A percentile compares a stretch with the other conserved stretches of the same genome.
phyloP scores from a whole-genome alignment of 1,140 invertebrate species.

The Fopius arisanus region DNA sequence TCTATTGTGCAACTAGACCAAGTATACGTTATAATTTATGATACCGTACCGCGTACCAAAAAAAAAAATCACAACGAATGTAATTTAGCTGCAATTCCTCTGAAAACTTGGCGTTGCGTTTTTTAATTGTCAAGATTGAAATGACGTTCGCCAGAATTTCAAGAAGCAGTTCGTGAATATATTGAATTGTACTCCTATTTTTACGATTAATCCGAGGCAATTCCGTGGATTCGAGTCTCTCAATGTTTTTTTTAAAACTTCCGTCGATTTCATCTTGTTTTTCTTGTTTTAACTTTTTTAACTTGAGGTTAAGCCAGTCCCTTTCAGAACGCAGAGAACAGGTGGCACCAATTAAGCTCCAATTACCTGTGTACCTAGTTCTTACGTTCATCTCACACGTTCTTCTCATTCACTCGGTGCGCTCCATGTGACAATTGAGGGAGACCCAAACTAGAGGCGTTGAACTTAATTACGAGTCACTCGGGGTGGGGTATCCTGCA shows the following conservation, averaged over 20 bases:
- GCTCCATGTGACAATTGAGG: constrained; percentile 12
- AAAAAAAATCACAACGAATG: no score
- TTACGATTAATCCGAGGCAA: not conserved
- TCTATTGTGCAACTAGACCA: not conserved
- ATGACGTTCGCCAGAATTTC: not conserved
- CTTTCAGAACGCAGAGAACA: constrained; percentile 33
- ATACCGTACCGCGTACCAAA: not conserved
- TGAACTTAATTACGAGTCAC: constrained; percentile 1
- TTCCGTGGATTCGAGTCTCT: not conserved
- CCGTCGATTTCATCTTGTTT: no score
- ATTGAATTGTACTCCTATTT: not conserved
- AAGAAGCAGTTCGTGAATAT: not conserved
- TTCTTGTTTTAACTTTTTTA: not conserved
- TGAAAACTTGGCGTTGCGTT: no score
- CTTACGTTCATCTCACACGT: constrained; percentile 36
- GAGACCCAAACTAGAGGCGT: constrained; percentile 6
- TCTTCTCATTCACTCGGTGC: not conserved
- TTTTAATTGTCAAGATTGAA: no score
- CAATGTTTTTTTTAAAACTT: not conserved
- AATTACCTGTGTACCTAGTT: constrained; percentile 51
- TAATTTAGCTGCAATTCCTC: no score
- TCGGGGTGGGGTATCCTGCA: not conserved
- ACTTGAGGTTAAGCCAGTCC: not conserved
- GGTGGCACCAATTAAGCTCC: constrained; percentile 50
- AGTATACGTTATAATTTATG: not conserved